Evolutionary conservation across 1,140 invertebrate species (phyloP).

Genomic region (Neocloeon triangulifer): DNA sequence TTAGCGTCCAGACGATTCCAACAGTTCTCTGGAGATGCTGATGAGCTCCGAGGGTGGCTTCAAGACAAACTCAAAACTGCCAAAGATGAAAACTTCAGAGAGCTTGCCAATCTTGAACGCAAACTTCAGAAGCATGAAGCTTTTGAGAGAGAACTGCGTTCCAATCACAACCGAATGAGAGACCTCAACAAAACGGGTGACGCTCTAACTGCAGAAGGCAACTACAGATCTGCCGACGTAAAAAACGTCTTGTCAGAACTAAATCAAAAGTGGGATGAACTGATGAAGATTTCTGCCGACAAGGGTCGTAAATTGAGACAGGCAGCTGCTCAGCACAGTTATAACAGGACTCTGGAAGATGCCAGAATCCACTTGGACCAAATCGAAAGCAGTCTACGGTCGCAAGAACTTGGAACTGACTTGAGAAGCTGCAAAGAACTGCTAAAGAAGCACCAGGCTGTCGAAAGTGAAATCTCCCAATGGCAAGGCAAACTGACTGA

Average conservation of each 20-base stretch:
- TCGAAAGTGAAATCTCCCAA: constrained; percentile 58
- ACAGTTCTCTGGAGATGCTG: constrained; percentile 69
- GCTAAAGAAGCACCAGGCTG: constrained; percentile 58
- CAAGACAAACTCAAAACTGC: constrained; percentile 78
- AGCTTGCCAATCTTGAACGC: constrained; percentile 72
- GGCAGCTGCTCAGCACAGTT: constrained; percentile 56
- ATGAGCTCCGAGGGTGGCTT: constrained; percentile 75
- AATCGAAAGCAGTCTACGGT: constrained; percentile 45
- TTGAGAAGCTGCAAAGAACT: constrained; percentile 71
- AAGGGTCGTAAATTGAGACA: constrained; percentile 63
- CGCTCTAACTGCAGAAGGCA: constrained; percentile 40
- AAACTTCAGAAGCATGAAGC: constrained; percentile 96
- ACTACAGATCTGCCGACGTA: constrained; percentile 44
- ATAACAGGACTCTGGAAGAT: constrained; percentile 53
- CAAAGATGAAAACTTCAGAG: constrained; percentile 79
- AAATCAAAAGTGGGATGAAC: constrained; percentile 46
- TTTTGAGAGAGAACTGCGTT: constrained; percentile 81
- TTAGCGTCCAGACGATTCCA: constrained; percentile 59
- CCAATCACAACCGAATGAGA: constrained; percentile 71
- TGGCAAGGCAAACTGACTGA: constrained; percentile 57
- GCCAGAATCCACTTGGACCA: constrained; percentile 62
- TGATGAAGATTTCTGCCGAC: constrained; percentile 46
- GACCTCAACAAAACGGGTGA: constrained; percentile 60
- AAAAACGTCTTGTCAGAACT: constrained; percentile 34
- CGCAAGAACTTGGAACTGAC: constrained; percentile 61